These are phyloP conservation scores for Thymallus thymallus DNA, from an alignment of 2,113 vertebrate genomes.

Conservation along the genomic window DNA sequence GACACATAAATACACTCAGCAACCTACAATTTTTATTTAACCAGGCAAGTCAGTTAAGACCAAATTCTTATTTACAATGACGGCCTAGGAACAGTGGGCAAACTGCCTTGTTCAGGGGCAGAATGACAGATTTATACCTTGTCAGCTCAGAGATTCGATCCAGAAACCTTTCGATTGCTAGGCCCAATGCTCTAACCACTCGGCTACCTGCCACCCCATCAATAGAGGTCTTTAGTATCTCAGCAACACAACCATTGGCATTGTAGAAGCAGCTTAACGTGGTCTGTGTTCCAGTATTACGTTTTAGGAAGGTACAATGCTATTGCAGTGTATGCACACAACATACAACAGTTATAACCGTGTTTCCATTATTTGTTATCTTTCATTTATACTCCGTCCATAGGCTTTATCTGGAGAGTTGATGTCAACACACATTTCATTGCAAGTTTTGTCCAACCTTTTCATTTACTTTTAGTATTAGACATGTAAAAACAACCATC, in stretches of 20 bases:
- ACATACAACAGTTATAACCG: background rate
- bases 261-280: background rate
- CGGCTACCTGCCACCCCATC: too few species aligned
- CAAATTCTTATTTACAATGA: too few species aligned
- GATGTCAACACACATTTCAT: background rate
- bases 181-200: too few species aligned
- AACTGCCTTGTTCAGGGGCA: too few species aligned
- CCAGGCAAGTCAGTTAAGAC: too few species aligned
- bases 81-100: too few species aligned
- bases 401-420: background rate
- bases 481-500: background rate
- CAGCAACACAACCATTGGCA: slow-evolving; percentile 20
- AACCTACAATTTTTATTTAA: too few species aligned
- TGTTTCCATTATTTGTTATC: background rate
- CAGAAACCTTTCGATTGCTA: too few species aligned
- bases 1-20: background rate
- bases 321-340: too few species aligned
- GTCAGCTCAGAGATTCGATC: too few species aligned
- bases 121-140: too few species aligned
- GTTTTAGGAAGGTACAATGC: too few species aligned
- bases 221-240: slow-evolving; percentile 23
- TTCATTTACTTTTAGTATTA: background rate
- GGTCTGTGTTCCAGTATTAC: background rate
- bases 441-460: background rate
- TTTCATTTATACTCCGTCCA: background rate